Evolutionary conservation across 2,797 vertebrate species (phyloP).

Genomic region (Acanthurus tractus): DNA sequence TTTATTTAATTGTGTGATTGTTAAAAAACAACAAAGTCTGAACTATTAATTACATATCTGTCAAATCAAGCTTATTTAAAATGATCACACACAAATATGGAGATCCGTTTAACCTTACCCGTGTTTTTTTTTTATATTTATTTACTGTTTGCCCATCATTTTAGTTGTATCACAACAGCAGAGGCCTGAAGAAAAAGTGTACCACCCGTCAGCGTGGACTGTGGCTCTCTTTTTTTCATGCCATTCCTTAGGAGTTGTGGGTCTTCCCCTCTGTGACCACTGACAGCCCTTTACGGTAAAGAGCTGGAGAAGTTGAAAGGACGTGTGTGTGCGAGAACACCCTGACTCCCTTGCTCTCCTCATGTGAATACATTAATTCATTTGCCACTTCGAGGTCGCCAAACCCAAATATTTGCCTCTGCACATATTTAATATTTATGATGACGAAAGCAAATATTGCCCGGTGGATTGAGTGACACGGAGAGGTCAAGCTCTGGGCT

Average conservation of each 20-base stretch:
- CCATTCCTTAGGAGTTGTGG: slow-evolving; percentile 64
- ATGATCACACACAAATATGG: slow-evolving; percentile 7
- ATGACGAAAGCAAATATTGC: slow-evolving; percentile 87
- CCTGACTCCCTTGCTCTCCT: slow-evolving; percentile 67
- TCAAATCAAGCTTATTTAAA: slow-evolving; percentile 9
- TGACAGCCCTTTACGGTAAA: slow-evolving; percentile 82
- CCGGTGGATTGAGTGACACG: slow-evolving; percentile 83
- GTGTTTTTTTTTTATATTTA: slow-evolving; percentile 5
- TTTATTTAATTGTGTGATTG: not conserved
- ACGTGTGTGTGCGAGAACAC: slow-evolving; percentile 76
- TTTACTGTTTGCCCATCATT: not conserved
- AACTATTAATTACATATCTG: slow-evolving; percentile 17
- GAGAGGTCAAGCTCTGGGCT: slow-evolving; percentile 84
- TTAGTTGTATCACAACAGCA: slow-evolving; percentile 41
- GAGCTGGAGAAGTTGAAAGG: slow-evolving; percentile 74
- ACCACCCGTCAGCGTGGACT: slow-evolving; percentile 39
- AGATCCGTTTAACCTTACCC: not conserved
- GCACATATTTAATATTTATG: slow-evolving; percentile 89
- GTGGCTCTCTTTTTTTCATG: slow-evolving; percentile 40
- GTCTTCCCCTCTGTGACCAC: slow-evolving; percentile 73
- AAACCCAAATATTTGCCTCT: slow-evolving; percentile 87
- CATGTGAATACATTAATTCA: slow-evolving; percentile 87
- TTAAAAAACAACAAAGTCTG: not conserved
- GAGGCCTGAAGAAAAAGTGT: slow-evolving; percentile 25
- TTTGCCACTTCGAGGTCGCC: slow-evolving; percentile 85